Evolutionary conservation across 2,888 invertebrate genomes (phyloP).

Genomic region (Nebria salina): DNA sequence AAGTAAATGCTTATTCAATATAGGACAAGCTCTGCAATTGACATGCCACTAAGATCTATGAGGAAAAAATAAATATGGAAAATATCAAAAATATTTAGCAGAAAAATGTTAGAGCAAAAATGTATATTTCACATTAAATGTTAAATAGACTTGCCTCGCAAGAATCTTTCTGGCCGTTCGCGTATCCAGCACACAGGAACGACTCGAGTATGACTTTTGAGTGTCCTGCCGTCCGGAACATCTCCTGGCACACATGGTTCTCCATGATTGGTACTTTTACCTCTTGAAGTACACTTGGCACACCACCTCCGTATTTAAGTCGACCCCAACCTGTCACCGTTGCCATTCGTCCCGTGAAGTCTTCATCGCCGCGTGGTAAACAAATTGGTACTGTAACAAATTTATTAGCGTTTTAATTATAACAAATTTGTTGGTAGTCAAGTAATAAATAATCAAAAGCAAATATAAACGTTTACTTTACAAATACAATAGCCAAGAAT

Average conservation of each 20-base stretch:
- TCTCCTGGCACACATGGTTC: slow-evolving; percentile 90
- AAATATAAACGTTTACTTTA: no score
- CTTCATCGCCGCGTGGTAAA: slow-evolving; percentile 81
- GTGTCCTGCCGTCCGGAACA: slow-evolving; percentile 92
- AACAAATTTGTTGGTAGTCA: no score
- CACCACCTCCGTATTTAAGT: slow-evolving; percentile 89
- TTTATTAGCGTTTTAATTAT: slow-evolving; percentile 16
- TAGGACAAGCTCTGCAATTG: no score
- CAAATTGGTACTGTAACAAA: slow-evolving; percentile 83
- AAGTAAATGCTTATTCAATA: no score
- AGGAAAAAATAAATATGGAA: no score
- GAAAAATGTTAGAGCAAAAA: no score
- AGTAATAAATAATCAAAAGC: no score
- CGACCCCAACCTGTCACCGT: slow-evolving; percentile 94
- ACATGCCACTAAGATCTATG: no score
- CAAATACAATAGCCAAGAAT: no score
- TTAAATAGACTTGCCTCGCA: slow-evolving; percentile 76
- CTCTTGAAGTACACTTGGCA: slow-evolving; percentile 89
- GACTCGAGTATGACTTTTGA: slow-evolving; percentile 86
- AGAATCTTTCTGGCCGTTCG: slow-evolving; percentile 90
- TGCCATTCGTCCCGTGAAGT: slow-evolving; percentile 87
- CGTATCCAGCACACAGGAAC: slow-evolving; percentile 92
- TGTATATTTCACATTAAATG: neutral
- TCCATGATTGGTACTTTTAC: slow-evolving; percentile 93
- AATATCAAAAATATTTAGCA: no score